phyloP scores from a whole-genome alignment of 2,797 vertebrate species.

The Dermochelys coriacea region DNA sequence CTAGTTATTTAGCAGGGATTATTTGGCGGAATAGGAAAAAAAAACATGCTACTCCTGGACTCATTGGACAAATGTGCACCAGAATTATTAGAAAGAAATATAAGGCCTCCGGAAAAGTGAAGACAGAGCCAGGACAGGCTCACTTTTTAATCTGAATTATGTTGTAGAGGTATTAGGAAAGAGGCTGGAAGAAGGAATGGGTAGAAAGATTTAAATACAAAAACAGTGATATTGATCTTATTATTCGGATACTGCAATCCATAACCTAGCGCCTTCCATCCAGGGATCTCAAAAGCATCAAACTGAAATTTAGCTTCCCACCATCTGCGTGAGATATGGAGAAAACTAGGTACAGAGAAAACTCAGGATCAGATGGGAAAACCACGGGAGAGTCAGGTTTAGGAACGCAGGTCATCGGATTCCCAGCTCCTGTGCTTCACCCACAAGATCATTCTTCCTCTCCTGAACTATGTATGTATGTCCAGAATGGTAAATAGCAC shows the following conservation, averaged over 20 bases:
- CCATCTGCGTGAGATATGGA: not conserved
- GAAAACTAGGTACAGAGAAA: conserved; percentile 27
- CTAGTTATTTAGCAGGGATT: not conserved
- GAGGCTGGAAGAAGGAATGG: not conserved
- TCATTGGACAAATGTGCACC: not conserved
- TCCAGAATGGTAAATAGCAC: not conserved
- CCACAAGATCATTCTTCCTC: not conserved
- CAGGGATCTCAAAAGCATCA: not conserved
- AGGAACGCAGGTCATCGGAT: not conserved
- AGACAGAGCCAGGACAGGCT: not conserved
- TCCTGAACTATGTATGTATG: not conserved
- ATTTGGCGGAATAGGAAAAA: not conserved
- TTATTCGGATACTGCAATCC: not conserved
- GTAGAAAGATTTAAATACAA: not conserved
- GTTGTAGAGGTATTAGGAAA: not conserved
- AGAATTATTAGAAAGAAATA: not conserved
- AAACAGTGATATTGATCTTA: not conserved
- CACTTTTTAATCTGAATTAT: not conserved
- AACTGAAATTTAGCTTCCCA: not conserved
- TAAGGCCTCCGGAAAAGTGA: not conserved
- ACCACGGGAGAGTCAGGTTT: not conserved
- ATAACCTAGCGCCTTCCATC: not conserved
- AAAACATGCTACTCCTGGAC: not conserved
- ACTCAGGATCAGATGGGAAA: conserved; percentile 16
- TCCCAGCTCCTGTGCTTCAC: not conserved